Conservation (phyloP, 2,797 vertebrate genomes). For the Centroberyx gerrardi region DNA sequence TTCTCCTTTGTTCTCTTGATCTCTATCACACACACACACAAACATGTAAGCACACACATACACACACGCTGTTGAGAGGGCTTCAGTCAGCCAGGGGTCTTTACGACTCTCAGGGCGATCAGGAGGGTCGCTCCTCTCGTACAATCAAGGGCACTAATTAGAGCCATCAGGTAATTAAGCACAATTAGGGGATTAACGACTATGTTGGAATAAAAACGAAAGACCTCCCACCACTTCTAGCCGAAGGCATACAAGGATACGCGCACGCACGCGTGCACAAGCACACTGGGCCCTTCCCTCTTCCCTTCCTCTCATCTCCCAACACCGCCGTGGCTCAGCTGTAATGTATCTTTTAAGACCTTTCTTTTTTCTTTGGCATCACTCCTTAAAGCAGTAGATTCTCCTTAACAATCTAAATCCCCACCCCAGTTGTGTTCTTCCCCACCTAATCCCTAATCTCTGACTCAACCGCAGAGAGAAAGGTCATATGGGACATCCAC, state of each 20-base stretch:
- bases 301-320: conserved; percentile 38
- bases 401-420: conserved; percentile 64
- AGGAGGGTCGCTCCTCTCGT: conserved; percentile 27
- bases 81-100: conserved; percentile 23
- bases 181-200: conserved; percentile 77
- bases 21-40: conserved; percentile 5
- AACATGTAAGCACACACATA: conserved; percentile 3
- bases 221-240: conserved; percentile 65
- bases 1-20: not conserved
- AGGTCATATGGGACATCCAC: conserved; percentile 57
- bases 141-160: conserved; percentile 69
- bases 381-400: conserved; percentile 59
- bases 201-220: conserved; percentile 57
- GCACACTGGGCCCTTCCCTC: conserved; percentile 13
- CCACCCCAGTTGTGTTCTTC: conserved; percentile 47
- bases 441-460: conserved; percentile 66
- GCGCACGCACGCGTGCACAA: conserved; percentile 7
- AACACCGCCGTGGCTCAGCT: conserved; percentile 45
- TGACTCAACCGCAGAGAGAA: conserved; percentile 50
- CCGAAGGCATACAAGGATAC: conserved; percentile 52
- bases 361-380: conserved; percentile 52
- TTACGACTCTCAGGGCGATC: conserved; percentile 31
- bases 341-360: conserved; percentile 72
- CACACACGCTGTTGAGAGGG: not conserved
- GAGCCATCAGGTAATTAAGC: conserved; percentile 75